phyloP scores from a whole-genome alignment of 2,888 invertebrate genomes.

The Ptilodon capucinus region DNA sequence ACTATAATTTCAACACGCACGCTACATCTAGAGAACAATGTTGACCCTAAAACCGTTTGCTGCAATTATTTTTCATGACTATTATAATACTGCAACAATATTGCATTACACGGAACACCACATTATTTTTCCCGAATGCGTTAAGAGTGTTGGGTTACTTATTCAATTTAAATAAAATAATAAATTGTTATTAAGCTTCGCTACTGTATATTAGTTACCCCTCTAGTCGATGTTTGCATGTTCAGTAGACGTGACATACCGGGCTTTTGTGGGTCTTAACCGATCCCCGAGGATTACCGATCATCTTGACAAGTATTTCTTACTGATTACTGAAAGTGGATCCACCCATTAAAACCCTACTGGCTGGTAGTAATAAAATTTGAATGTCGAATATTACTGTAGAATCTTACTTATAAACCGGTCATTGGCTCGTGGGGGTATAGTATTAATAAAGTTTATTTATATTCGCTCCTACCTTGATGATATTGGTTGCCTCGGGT shows the following conservation, averaged over 20 bases:
- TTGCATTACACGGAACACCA: too few relatives aligned
- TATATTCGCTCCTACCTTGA: background rate
- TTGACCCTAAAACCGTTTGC: too few relatives aligned
- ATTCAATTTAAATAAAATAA: too few relatives aligned
- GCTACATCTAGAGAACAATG: too few relatives aligned
- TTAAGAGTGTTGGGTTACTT: too few relatives aligned
- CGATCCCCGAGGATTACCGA: background rate
- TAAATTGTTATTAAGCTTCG: too few relatives aligned
- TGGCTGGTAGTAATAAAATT: constrained; percentile 7
- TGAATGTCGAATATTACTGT: background rate
- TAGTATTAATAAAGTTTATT: background rate
- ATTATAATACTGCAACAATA: too few relatives aligned
- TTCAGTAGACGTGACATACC: background rate
- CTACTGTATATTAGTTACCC: too few relatives aligned
- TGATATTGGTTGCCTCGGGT: constrained; percentile 44
- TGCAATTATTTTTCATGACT: too few relatives aligned
- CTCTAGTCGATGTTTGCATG: background rate
- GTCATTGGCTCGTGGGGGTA: constrained; percentile 9
- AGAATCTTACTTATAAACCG: background rate
- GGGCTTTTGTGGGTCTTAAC: background rate
- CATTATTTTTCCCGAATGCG: too few relatives aligned
- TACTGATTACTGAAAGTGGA: background rate
- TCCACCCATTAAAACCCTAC: background rate
- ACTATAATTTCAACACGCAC: too few relatives aligned
- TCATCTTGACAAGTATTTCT: background rate